phyloP scores from a whole-genome alignment of 2,113 vertebrate genomes.

The Oxyruncus cristatus region DNA sequence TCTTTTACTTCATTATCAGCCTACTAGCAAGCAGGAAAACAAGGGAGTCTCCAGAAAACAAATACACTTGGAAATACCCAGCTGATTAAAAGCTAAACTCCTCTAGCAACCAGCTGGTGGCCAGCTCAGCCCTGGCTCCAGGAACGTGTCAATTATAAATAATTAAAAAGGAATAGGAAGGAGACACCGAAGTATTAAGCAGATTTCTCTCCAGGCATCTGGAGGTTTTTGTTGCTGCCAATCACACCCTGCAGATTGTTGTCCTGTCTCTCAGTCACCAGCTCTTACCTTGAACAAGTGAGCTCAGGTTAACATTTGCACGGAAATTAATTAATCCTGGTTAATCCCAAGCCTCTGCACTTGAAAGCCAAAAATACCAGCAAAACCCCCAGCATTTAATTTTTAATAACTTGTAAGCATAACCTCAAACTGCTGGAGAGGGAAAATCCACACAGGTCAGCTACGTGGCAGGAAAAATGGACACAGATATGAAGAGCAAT shows the following conservation, averaged over 20 bases:
- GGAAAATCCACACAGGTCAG: neutral
- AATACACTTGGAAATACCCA: neutral
- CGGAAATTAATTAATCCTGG: neutral
- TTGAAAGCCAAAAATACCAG: neutral
- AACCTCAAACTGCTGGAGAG: neutral
- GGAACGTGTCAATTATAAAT: constrained; percentile 59
- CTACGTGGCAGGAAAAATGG: neutral
- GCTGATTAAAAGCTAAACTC: constrained; percentile 63
- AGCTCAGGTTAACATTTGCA: neutral
- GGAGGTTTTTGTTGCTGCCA: constrained; percentile 49
- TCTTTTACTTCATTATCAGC: neutral
- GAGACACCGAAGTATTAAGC: constrained; percentile 56
- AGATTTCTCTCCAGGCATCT: constrained; percentile 53
- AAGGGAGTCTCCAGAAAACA: constrained; percentile 32
- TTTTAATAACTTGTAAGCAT: neutral
- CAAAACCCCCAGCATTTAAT: neutral
- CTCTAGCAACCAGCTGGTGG: constrained; percentile 59
- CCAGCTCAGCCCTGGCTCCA: neutral
- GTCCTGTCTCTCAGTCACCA: neutral
- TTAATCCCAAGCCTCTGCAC: neutral
- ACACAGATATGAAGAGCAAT: rapidly evolving
- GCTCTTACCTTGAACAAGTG: neutral
- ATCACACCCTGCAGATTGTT: constrained; percentile 8
- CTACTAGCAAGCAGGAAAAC: constrained; percentile 13
- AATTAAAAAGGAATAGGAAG: constrained; percentile 70